Conservation (phyloP, 92 coral and sea anemone genomes). For the Pocillopora grandis region DNA sequence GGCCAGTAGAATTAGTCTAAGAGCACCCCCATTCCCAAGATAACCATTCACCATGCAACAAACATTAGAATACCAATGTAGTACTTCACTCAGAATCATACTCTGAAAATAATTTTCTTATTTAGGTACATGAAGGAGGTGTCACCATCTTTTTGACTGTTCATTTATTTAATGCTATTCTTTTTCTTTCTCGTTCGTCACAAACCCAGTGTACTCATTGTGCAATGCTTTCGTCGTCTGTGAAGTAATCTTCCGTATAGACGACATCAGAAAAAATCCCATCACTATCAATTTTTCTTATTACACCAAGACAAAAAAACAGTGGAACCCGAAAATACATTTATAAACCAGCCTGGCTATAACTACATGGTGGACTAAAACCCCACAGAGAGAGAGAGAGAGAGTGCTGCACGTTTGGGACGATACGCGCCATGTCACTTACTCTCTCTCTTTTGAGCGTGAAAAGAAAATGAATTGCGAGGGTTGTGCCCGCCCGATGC, state of each 20-base stretch:
- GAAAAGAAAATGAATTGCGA: no score
- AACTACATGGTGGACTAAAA: conserved; percentile 56
- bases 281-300: conserved; percentile 61
- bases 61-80: no score
- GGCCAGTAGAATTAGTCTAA: no score
- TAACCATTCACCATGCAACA: no score
- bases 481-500: no score
- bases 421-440: conserved; percentile 34
- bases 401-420: conserved; percentile 67
- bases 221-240: conserved; percentile 61
- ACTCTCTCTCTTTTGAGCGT: conserved; percentile 35
- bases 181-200: background rate
- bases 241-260: conserved; percentile 48
- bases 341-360: conserved; percentile 33
- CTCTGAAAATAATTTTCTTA: background rate
- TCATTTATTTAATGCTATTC: no score
- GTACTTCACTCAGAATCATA: no score
- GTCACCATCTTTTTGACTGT: background rate
- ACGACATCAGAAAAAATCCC: background rate
- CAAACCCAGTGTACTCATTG: conserved; percentile 25
- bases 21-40: no score
- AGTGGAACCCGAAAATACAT: conserved; percentile 41
- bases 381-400: conserved; percentile 25
- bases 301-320: conserved; percentile 30
- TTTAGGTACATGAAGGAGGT: background rate